Conservation (phyloP, 2,113 vertebrate genomes). For the Hylia prasina region DNA sequence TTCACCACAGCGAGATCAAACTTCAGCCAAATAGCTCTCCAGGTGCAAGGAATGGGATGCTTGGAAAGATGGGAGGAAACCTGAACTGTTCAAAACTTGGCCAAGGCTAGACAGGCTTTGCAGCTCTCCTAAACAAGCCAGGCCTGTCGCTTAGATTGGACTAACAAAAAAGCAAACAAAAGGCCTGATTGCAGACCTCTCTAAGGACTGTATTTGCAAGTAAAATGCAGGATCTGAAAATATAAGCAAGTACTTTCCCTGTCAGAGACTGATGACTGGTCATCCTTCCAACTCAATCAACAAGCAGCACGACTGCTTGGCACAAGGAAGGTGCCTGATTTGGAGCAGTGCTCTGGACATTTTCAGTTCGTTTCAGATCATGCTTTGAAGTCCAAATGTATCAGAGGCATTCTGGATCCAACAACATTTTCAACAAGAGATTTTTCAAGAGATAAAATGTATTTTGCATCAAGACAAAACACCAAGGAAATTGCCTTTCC, state of each 20-base stretch:
- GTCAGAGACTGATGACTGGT: conserved; percentile 33
- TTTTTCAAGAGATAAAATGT: not conserved
- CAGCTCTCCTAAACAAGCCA: conserved; percentile 15
- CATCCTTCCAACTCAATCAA: conserved; percentile 33
- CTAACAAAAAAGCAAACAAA: conserved; percentile 56
- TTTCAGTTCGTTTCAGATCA: not conserved
- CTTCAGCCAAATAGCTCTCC: not conserved
- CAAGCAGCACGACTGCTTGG: not conserved
- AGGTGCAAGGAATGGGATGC: not conserved
- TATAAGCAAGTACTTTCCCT: conserved; percentile 28
- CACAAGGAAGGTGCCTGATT: not conserved
- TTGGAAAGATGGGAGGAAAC: not conserved
- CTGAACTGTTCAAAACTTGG: not conserved
- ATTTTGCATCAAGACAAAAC: not conserved
- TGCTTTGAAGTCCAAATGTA: not conserved
- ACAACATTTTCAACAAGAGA: not conserved
- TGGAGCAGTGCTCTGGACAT: not conserved
- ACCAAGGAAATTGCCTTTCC: not conserved
- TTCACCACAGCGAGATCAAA: not conserved
- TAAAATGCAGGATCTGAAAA: conserved; percentile 56
- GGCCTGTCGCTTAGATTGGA: not conserved
- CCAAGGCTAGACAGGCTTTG: conserved; percentile 14
- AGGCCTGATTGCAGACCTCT: conserved; percentile 51
- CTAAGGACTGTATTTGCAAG: conserved; percentile 42
- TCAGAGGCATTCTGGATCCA: not conserved